Base-by-base conservation (phyloP, 2,113 vertebrate genomes). In the Gymnorhina tibicen region DNA sequence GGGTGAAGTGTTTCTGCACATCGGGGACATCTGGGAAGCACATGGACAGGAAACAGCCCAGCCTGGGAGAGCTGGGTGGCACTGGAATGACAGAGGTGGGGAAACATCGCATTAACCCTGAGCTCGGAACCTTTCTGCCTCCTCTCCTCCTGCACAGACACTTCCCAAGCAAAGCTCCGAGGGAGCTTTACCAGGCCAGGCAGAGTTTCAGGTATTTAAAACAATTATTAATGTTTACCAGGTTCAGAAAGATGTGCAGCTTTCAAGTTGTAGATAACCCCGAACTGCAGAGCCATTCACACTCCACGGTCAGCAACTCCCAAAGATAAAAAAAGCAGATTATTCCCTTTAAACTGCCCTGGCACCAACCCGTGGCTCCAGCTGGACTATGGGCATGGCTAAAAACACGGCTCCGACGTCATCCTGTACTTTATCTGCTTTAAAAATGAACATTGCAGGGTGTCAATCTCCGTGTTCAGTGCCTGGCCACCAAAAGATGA, bases 1-100 rank as follows among this genome's bases (percentile, higher is more conserved):
- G 82, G 60, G 42, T 33, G 53, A 75, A 92, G 59, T 18, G 85
- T 76, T 94, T 41, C 50, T 94, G 95, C 85, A 42, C 79, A 85
- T 35, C 81, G 82, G 75, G 82, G 62, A 70, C 96, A 95, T 83
- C 50, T 94, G 97, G 96, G 91, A 50, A 92, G 92, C 97, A 93
- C 73, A 85, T 66, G 97, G 73, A 24, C 87, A 96, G 96, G 83
- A 72, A 91, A 47, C 56, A 75, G 83, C 81, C 81, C 93, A 89
- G 94, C 56, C 95, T 89, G 89, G 81, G 60, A 89, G 84, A 66
- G 81, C 13, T 92, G 79, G 46, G 67, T 19, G 72, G 59, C 85
- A 82, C 91, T 77, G 81, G 62, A 73, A 56, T 21, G 82, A 20
- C 86, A 89, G 74, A 84, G 95, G 77, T 33, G 53, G 87, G 92